A percentile compares a stretch with the other conserved stretches of the same genome.
phyloP scores from a whole-genome alignment of 2,113 vertebrate species.

The Pelvicachromis taeniatus region DNA sequence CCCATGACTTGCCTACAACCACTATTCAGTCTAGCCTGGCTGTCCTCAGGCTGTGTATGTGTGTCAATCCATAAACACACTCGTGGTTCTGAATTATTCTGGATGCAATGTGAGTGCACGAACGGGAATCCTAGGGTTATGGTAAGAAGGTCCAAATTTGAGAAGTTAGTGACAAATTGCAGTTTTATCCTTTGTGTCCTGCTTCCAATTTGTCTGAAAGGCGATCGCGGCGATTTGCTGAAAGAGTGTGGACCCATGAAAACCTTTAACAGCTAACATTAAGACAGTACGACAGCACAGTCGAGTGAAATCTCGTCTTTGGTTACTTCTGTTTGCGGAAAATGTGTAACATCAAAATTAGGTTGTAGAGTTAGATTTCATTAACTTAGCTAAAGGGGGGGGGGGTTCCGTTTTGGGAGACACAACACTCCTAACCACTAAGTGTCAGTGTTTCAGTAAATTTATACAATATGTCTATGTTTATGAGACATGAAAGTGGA shows the following conservation, averaged over 20 bases:
- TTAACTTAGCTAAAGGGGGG: background rate
- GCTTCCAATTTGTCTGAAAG: slow-evolving; percentile 37
- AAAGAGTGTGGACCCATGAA: background rate
- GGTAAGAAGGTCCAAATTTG: slow-evolving; percentile 65
- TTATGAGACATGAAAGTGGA: background rate
- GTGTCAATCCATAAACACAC: background rate
- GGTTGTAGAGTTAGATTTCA: background rate
- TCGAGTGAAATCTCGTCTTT: background rate
- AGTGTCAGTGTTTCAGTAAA: background rate
- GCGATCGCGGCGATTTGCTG: background rate
- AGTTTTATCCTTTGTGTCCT: slow-evolving; percentile 35
- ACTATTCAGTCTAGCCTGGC: background rate
- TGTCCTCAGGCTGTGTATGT: background rate
- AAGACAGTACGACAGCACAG: background rate
- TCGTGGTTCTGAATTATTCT: background rate
- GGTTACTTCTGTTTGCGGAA: background rate
- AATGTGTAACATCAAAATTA: background rate
- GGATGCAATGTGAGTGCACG: background rate
- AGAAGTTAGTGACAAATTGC: slow-evolving; percentile 66
- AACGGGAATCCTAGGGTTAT: background rate
- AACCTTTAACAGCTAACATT: background rate
- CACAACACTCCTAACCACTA: background rate
- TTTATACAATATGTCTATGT: background rate
- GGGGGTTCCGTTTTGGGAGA: background rate
- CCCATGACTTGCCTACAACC: slow-evolving; percentile 16